These are phyloP conservation scores for Hyles vespertilio DNA, from an alignment of 1,140 invertebrate species.

Conservation along the genomic window DNA sequence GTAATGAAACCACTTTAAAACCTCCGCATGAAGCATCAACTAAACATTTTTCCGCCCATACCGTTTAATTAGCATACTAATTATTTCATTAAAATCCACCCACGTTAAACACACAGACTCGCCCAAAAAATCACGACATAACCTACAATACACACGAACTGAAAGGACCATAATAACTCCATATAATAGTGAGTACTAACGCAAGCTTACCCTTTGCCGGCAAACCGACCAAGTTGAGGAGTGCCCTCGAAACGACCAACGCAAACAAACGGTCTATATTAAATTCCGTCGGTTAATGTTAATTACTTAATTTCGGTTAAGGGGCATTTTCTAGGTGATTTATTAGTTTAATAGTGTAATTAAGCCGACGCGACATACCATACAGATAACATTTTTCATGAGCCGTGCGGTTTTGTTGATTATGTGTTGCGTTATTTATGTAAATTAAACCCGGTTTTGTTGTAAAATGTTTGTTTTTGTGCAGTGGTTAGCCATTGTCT, in stretches of 20 bases:
- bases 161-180: conserved; percentile 2
- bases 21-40: too few relatives aligned
- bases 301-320: conserved; percentile 43
- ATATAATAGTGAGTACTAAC: conserved; percentile 5
- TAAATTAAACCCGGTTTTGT: too few relatives aligned
- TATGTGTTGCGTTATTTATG: too few relatives aligned
- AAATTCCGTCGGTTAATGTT: conserved; percentile 28
- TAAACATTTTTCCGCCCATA: too few relatives aligned
- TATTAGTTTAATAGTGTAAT: conserved; percentile 37
- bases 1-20: too few relatives aligned
- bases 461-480: too few relatives aligned
- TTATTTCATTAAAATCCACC: too few relatives aligned
- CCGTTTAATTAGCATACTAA: too few relatives aligned
- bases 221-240: conserved; percentile 3
- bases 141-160: neutral
- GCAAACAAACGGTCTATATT: conserved; percentile 21
- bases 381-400: conserved; percentile 7
- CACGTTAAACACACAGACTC: neutral
- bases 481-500: too few relatives aligned
- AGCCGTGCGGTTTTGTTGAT: too few relatives aligned
- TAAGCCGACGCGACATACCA: conserved; percentile 28
- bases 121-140: neutral
- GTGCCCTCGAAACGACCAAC: conserved; percentile 4
- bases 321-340: conserved; percentile 29
- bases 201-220: conserved; percentile 3